Evolutionary conservation across 2,113 vertebrate genomes (phyloP).

Genomic region (Scomber scombrus): DNA sequence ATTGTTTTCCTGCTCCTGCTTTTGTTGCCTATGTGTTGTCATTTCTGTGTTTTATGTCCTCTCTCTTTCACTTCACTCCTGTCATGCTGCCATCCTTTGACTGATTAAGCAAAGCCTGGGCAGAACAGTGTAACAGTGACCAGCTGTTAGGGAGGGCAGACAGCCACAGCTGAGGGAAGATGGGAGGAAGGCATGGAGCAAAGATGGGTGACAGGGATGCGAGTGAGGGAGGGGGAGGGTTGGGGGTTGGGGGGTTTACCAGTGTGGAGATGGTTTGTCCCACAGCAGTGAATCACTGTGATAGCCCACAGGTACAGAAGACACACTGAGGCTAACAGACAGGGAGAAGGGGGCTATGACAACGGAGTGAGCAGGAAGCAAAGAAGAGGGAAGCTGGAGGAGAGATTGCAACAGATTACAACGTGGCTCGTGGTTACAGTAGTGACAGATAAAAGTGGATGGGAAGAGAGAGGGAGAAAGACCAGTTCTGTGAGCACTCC

Average conservation of each 20-base stretch:
- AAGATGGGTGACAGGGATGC: conserved; percentile 17
- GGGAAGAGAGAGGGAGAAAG: neutral
- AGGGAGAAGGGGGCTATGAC: conserved; percentile 33
- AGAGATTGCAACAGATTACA: conserved; percentile 48
- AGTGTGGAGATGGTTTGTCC: conserved; percentile 42
- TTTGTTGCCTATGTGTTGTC: conserved; percentile 11
- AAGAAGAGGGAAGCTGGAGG: conserved; percentile 39
- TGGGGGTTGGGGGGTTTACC: neutral
- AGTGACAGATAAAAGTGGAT: conserved; percentile 29
- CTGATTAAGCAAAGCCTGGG: conserved; percentile 65
- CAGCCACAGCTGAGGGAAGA: conserved; percentile 42
- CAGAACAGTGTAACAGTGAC: conserved; percentile 59
- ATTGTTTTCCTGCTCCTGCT: neutral
- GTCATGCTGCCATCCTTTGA: conserved; percentile 58
- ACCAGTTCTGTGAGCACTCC: neutral
- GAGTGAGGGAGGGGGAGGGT: conserved; percentile 13
- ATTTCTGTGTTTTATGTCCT: conserved; percentile 13
- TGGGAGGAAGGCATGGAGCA: conserved; percentile 33
- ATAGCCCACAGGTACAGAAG: conserved; percentile 40
- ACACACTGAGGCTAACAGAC: conserved; percentile 32
- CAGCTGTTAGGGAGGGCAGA: conserved; percentile 66
- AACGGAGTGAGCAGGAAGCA: conserved; percentile 25
- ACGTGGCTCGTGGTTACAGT: conserved; percentile 30
- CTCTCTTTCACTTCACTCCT: conserved; percentile 22
- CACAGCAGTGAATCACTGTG: conserved; percentile 50